A percentile compares a stretch with the other conserved stretches of the same genome.
Evolutionary conservation across 2,797 vertebrate genomes (phyloP).

Genomic region (Lutjanus campechanus): DNA sequence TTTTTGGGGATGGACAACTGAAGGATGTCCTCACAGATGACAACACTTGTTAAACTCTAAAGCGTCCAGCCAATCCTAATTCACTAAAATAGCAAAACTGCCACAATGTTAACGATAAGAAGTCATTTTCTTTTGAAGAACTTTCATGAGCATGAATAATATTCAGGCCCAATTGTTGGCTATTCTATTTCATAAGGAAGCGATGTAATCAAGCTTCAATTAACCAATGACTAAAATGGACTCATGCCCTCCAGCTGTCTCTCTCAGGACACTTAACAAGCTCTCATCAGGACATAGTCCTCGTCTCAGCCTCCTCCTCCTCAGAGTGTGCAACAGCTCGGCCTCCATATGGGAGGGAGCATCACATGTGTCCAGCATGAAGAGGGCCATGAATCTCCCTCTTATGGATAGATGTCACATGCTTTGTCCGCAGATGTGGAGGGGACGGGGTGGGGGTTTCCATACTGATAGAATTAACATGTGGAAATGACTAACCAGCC

Average conservation of each 20-base stretch:
- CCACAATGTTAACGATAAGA: constrained; percentile 72
- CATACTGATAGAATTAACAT: constrained; percentile 86
- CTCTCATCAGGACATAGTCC: constrained; percentile 42
- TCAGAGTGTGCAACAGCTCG: constrained; percentile 48
- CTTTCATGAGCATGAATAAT: constrained; percentile 79
- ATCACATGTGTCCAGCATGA: constrained; percentile 79
- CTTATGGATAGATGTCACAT: constrained; percentile 83
- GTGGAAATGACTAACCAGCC: constrained; percentile 82
- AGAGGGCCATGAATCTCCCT: constrained; percentile 79
- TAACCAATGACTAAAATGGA: constrained; percentile 84
- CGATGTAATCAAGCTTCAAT: constrained; percentile 84
- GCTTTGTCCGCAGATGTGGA: constrained; percentile 77
- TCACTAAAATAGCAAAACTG: constrained; percentile 70
- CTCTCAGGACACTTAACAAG: constrained; percentile 71
- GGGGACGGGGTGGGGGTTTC: constrained; percentile 64
- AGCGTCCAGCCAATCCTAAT: constrained; percentile 46
- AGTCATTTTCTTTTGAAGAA: constrained; percentile 82
- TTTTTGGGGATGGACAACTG: constrained; percentile 41
- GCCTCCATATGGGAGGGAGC: constrained; percentile 71
- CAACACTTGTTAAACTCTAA: constrained; percentile 57
- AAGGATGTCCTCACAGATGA: constrained; percentile 62
- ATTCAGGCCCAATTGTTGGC: constrained; percentile 77
- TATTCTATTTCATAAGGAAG: constrained; percentile 76
- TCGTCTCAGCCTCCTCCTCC: constrained; percentile 45
- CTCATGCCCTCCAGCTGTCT: constrained; percentile 73